These are phyloP conservation scores for Phalloptychus januarius DNA, from an alignment of 2,797 vertebrate species.

Conservation along the genomic window DNA sequence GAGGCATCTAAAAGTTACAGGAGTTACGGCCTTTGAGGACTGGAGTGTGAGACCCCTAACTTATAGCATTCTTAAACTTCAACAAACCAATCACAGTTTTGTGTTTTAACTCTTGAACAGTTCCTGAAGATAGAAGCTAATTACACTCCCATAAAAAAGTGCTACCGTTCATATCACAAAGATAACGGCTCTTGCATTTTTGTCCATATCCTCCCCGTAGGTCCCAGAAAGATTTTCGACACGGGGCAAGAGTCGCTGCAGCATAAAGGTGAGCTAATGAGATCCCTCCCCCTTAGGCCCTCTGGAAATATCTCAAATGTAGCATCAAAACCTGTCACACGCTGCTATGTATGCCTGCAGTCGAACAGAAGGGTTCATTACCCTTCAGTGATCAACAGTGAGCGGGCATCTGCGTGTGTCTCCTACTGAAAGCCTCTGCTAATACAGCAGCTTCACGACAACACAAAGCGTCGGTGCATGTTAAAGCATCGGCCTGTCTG, in stretches of 20 bases:
- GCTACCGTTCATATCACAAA: not conserved
- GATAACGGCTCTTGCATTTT: not conserved
- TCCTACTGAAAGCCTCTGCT: constrained; percentile 53
- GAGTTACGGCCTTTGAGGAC: too few species aligned
- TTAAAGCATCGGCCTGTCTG: constrained; percentile 40
- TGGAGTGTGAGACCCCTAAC: too few species aligned
- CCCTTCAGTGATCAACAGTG: constrained; percentile 67
- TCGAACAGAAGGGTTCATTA: constrained; percentile 79
- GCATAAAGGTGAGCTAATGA: not conserved
- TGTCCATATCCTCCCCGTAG: constrained; percentile 1
- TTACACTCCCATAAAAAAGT: not conserved
- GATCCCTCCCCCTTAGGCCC: constrained; percentile 4
- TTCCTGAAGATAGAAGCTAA: not conserved
- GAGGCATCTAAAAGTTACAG: too few species aligned
- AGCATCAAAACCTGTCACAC: constrained; percentile 77
- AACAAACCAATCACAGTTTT: not conserved
- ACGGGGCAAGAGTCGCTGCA: too few species aligned
- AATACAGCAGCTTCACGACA: constrained; percentile 54
- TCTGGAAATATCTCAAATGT: constrained; percentile 71
- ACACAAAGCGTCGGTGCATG: constrained; percentile 55
- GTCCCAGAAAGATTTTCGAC: constrained; percentile 18
- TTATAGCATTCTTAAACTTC: not conserved
- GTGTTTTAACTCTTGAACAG: not conserved
- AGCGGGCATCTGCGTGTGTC: constrained; percentile 55
- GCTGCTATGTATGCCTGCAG: constrained; percentile 64